phyloP scores from a whole-genome alignment of 2,888 invertebrate genomes.

The Nephrotoma appendiculata region DNA sequence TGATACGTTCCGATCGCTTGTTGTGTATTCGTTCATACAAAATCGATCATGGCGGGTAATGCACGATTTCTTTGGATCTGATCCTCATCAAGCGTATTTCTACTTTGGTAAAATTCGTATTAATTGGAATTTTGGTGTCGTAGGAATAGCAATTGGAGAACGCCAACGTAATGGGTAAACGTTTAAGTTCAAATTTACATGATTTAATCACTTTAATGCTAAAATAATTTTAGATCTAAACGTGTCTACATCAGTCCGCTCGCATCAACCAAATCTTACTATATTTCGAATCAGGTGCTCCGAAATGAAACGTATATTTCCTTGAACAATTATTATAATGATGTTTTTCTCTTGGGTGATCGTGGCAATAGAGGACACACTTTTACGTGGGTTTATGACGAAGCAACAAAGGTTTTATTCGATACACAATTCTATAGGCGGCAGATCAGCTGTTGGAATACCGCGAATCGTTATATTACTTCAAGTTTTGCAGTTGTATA shows the following conservation, averaged over 20 bases:
- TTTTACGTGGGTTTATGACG: neutral
- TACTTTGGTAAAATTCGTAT: too few species aligned
- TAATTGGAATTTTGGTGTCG: too few species aligned
- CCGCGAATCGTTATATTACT: neutral
- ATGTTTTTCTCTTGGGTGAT: neutral
- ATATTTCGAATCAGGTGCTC: neutral
- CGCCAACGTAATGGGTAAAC: too few species aligned
- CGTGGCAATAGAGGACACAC: neutral
- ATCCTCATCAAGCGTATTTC: neutral
- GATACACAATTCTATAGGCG: neutral
- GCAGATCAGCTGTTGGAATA: neutral
- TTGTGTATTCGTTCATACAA: neutral
- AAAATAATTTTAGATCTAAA: neutral
- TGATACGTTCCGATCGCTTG: neutral
- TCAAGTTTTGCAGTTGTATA: neutral
- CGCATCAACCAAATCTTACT: neutral
- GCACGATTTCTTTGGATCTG: neutral
- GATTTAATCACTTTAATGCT: too few species aligned
- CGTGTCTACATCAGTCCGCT: neutral
- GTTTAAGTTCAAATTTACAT: too few species aligned
- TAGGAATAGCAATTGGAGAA: too few species aligned
- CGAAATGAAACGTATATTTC: neutral
- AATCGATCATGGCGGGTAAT: neutral
- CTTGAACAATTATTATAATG: neutral
- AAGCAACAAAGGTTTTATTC: neutral